Base-by-base conservation (phyloP, 2,888 invertebrate species). In the Dendrolimus pini region DNA sequence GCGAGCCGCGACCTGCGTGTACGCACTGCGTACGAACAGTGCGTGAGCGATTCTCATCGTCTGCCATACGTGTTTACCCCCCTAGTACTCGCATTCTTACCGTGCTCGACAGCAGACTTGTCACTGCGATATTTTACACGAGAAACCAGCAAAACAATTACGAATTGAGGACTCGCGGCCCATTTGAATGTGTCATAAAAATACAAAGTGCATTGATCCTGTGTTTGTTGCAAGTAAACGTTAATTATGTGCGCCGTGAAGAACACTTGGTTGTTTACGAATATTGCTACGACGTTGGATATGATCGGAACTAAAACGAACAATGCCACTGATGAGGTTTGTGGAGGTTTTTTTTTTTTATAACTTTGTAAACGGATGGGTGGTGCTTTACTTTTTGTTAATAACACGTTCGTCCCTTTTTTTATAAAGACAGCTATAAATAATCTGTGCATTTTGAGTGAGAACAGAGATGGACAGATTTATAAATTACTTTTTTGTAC, bases 21-120 rank as follows among this genome's bases (percentile, higher is more conserved):
- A 88, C 86, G 86, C 87, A 85, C 61, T 85, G 87, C 84, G 86
- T 85, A 78, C 66, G 66, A 63, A 71, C 83, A 82, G 82, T 87
- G 89, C 88, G 89, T 87, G 78, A 63, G 74, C 73, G 82, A 68
- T 81, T 77, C 76, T 79, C 76, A 68, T 64, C n/a, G n/a, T 62
- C 59, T 12, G 47, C 47, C 47, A 47, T 8, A 47, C 47, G 47
- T 47, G 47, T 47, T 47, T 47, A 10, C 47, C 47, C 47, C 47
- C 9, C 47, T 12, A 47, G 47, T 47, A 47, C 47, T 10, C 47
- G 47, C 8, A 47, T 47, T 47, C 47, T 9, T 6, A 60, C 53
- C 56, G 59, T 56, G 60, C 57, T 10, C 47, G 47, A 12, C 0
- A 6, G 12, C 47, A 47, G 47, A 47, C 47, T 47, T 47, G 47